These are phyloP conservation scores for Polyploca ridens DNA, from an alignment of 2,888 invertebrate species.

Conservation along the genomic window DNA sequence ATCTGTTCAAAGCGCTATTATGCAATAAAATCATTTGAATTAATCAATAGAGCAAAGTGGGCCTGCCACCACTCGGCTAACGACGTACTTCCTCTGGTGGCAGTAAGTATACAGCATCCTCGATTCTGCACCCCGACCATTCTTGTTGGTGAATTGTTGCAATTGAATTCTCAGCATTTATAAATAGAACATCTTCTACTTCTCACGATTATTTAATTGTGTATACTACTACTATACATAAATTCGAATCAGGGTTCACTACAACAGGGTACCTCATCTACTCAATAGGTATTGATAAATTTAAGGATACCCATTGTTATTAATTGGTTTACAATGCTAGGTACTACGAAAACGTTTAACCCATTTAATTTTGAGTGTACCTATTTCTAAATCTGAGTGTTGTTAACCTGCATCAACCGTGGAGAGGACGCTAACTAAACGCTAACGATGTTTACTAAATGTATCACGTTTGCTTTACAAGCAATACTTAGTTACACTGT, in stretches of 20 bases:
- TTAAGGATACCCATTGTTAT: not conserved
- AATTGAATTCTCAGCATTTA: conserved; percentile 33
- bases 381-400: conserved; percentile 20
- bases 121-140: conserved; percentile 35
- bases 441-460: conserved; percentile 73
- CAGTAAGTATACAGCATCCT: conserved; percentile 34
- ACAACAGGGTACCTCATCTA: not conserved
- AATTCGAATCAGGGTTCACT: not conserved
- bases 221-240: not conserved
- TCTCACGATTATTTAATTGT: conserved; percentile 39
- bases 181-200: conserved; percentile 37
- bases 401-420: conserved; percentile 16
- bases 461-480: conserved; percentile 65
- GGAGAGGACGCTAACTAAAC: conserved; percentile 54
- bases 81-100: conserved; percentile 62
- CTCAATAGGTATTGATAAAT: not conserved
- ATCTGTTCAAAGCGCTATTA: conserved; percentile 63
- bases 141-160: conserved; percentile 40
- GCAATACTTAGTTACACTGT: conserved; percentile 47
- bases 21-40: conserved; percentile 80
- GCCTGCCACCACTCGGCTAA: conserved; percentile 64
- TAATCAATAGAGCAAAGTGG: conserved; percentile 79
- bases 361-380: conserved; percentile 5
- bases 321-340: not conserved
- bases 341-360: not conserved